Conservation (phyloP, 1,140 invertebrate species). For the Caenorhabditis latens region DNA sequence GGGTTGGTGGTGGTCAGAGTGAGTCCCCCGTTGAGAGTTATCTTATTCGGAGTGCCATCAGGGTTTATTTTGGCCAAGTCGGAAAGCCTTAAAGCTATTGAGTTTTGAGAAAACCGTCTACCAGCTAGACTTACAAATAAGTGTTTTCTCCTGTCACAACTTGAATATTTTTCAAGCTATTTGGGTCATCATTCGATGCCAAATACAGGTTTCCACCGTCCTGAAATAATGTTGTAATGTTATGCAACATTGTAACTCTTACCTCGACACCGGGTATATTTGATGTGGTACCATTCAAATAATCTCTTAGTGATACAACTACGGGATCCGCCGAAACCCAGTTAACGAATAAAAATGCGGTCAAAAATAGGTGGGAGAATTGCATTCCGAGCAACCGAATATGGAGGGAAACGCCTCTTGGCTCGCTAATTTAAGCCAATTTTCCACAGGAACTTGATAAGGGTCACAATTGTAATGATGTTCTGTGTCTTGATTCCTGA, state of each 20-base stretch:
- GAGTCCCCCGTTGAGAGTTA: background rate
- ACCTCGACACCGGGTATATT: background rate
- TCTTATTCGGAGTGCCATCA: background rate
- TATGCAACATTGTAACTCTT: too few relatives aligned
- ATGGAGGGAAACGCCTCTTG: background rate
- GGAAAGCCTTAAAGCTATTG: background rate
- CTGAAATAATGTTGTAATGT: too few relatives aligned
- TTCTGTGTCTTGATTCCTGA: conserved; percentile 14
- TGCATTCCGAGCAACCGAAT: background rate
- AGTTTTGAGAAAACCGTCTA: background rate
- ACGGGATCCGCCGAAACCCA: background rate
- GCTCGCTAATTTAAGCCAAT: conserved; percentile 5
- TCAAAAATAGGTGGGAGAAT: background rate
- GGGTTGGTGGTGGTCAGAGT: background rate
- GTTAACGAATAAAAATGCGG: background rate
- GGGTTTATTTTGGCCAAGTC: background rate
- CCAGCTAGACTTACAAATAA: background rate
- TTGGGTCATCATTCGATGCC: background rate
- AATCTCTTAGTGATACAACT: background rate
- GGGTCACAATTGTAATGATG: conserved; percentile 14
- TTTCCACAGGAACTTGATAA: background rate
- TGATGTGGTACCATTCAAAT: background rate
- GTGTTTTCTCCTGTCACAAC: background rate
- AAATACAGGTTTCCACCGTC: background rate
- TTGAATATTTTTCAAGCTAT: background rate